Conservation (phyloP, 2,113 vertebrate species). For the Cisticola juncidis region DNA sequence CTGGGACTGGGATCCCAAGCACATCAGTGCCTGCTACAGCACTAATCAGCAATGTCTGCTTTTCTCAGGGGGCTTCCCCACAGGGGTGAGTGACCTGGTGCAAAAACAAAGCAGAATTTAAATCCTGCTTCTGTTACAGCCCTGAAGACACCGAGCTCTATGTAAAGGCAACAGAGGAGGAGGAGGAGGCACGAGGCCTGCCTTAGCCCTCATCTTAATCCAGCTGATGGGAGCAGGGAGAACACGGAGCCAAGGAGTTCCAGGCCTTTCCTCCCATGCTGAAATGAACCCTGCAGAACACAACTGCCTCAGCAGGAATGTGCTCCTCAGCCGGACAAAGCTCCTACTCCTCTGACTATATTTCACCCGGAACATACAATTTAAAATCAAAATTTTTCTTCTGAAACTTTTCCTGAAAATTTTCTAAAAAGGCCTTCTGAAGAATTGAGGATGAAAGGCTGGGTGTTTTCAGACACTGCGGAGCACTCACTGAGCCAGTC, state of each 20-base stretch:
- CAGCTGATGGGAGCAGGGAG: neutral
- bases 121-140: neutral
- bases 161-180: neutral
- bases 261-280: neutral
- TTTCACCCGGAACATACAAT: neutral
- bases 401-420: neutral
- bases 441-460: neutral
- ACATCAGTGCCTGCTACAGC: neutral
- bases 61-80: neutral
- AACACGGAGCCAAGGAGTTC: fast-evolving
- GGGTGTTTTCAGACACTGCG: neutral
- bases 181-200: neutral
- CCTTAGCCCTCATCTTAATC: neutral
- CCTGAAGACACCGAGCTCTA: neutral
- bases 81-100: neutral
- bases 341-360: neutral
- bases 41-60: neutral
- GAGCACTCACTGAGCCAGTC: neutral
- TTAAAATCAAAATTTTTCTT: neutral
- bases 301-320: neutral
- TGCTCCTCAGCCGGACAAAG: neutral
- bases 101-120: neutral
- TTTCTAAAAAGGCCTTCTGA: neutral
- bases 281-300: neutral
- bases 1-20: neutral